Evolutionary conservation across 2,888 invertebrate species (phyloP).

Genomic region (Megastigmus dorsalis): DNA sequence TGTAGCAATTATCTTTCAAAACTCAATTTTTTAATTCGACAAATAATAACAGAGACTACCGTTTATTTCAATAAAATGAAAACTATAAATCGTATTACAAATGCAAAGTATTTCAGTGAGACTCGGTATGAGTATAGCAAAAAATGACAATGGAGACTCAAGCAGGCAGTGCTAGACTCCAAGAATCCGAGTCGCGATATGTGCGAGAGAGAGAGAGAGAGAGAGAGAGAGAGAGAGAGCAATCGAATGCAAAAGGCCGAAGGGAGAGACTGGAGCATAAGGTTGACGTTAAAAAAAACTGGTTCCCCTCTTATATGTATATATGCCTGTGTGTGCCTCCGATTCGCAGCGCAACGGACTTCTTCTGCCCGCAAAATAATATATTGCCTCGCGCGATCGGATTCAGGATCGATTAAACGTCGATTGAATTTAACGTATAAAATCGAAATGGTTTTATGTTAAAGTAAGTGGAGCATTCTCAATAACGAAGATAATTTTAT

Average conservation of each 20-base stretch:
- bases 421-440: no score
- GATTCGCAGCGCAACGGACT: neutral
- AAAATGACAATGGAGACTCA: neutral
- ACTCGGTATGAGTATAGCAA: no score
- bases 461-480: neutral
- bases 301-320: slow-evolving; percentile 47
- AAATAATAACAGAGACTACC: neutral
- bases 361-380: slow-evolving; percentile 27
- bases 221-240: no score
- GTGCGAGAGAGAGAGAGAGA: no score
- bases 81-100: neutral
- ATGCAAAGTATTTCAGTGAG: neutral
- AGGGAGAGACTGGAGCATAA: slow-evolving; percentile 38
- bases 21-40: neutral
- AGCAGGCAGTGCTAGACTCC: neutral
- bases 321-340: neutral
- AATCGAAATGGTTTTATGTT: slow-evolving; percentile 6
- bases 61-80: neutral
- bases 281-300: slow-evolving; percentile 55
- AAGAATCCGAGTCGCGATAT: slow-evolving; percentile 1
- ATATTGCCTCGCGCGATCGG: slow-evolving; percentile 6
- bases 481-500: neutral
- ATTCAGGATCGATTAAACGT: no score
- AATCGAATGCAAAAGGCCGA: slow-evolving; percentile 51
- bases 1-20: neutral